Percentiles rank a stretch among this genome's conserved stretches.
phyloP scores from a whole-genome alignment of 2,888 invertebrate species.

The Operophtera brumata region DNA sequence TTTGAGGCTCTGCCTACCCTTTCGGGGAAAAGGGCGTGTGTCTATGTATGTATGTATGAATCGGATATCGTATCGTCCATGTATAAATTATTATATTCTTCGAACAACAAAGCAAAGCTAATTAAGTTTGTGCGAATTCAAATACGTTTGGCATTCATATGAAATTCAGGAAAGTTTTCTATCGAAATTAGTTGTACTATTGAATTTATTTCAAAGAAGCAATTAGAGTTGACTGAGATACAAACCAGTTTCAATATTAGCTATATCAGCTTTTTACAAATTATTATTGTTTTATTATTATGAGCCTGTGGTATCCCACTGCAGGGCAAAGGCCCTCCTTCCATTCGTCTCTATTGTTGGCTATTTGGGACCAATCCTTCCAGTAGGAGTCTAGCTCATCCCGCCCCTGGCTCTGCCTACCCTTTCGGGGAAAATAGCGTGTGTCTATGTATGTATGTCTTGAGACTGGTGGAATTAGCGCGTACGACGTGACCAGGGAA shows the following conservation, averaged over 20 bases:
- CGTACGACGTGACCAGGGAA: slow-evolving; percentile 44
- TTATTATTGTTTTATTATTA: slow-evolving; percentile 49
- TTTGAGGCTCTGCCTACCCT: no score
- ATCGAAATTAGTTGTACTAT: neutral
- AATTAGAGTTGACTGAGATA: no score
- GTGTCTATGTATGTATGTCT: slow-evolving; percentile 55
- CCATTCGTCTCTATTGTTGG: no score
- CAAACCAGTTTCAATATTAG: no score
- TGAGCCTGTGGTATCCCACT: no score
- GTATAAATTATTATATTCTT: neutral
- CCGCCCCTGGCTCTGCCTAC: no score
- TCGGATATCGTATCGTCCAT: slow-evolving; percentile 11
- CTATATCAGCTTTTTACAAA: slow-evolving; percentile 33
- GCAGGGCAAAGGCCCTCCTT: no score
- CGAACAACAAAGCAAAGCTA: slow-evolving; percentile 26
- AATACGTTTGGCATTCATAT: slow-evolving; percentile 29
- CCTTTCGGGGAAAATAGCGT: no score
- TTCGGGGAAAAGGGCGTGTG: no score
- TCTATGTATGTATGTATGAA: no score
- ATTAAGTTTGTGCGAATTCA: slow-evolving; percentile 36
- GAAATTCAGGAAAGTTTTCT: slow-evolving; percentile 19
- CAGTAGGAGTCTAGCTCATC: no score
- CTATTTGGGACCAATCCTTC: no score
- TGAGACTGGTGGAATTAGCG: slow-evolving; percentile 53
- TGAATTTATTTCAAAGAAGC: neutral